phyloP scores from a whole-genome alignment of 2,888 invertebrate species.

The Ctenicera cuprea region DNA sequence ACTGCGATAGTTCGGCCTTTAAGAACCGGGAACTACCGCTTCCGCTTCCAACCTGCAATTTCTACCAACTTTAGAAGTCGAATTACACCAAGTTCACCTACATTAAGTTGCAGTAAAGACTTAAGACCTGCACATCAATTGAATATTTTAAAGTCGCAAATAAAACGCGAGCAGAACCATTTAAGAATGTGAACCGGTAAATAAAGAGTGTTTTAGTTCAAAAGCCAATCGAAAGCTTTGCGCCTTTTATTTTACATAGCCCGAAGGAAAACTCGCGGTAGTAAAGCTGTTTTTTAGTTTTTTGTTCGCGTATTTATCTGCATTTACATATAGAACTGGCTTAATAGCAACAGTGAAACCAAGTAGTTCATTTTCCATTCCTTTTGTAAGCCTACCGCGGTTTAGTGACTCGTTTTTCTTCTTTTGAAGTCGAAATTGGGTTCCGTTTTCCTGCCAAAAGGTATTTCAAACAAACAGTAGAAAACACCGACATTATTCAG shows the following conservation, averaged over 20 bases:
- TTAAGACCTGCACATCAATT: conserved; percentile 38
- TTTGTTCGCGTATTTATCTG: conserved; percentile 36
- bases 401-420: conserved; percentile 55
- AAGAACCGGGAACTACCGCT: conserved; percentile 52
- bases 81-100: conserved; percentile 47
- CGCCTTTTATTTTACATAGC: not conserved
- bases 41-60: conserved; percentile 52
- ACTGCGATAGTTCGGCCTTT: conserved; percentile 50
- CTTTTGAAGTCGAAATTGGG: conserved; percentile 49
- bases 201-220: conserved; percentile 11
- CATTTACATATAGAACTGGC: conserved; percentile 39
- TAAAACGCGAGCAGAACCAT: conserved; percentile 26
- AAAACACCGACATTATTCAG: conserved; percentile 41
- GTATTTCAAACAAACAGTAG: conserved; percentile 43
- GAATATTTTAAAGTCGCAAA: conserved; percentile 31
- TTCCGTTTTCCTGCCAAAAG: conserved; percentile 42
- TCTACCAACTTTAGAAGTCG: conserved; percentile 48
- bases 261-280: conserved; percentile 1
- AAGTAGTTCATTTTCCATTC: conserved; percentile 54
- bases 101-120: conserved; percentile 49
- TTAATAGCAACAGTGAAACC: conserved; percentile 51
- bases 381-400: conserved; percentile 53
- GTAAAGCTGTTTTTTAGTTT: conserved; percentile 27
- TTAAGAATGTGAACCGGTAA: not conserved
- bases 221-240: conserved; percentile 3